Base-by-base conservation (phyloP, 2,888 invertebrate species). In the Malthinus flaveolus region DNA sequence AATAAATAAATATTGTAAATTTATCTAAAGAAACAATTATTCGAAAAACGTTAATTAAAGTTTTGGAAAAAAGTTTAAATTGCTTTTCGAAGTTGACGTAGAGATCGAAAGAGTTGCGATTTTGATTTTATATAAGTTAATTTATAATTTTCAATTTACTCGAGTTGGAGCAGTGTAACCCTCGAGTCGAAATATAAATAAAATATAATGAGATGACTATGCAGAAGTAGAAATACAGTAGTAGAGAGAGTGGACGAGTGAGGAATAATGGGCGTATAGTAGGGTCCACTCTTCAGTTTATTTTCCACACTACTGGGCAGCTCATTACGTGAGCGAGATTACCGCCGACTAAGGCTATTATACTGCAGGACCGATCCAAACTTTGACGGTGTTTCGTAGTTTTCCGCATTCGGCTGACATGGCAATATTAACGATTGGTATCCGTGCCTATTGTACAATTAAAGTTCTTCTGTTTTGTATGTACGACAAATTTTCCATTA, bases 301-400 rank as follows among this genome's bases (percentile, higher is more conserved):
- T 76, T 76, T 76, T 75, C 74, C 74, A 74, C 73, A 69, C 73
- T 72, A 74, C 65, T 72, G 74, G 68, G 58, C 70, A 71, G 71
- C 73, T 75, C 73, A 75, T 75, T 75, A 73, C 68, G 66, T 59
- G 63, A 62, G 66, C 66, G 64, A 65, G 68, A 68, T 63, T 67
- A 65, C 62, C 61, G 61, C 56, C 53, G 56, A 61, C 52, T 61
- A 61, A 61, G 59, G 59, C 61, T 61, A 61, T 63, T 65, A 42
- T 42, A 63, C 61, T 60, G 66, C 66, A 62, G 57, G 64, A 61
- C 64, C 61, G 61, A 65, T 66, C 61, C 62, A 60, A 64, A 63
- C 60, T 62, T 66, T 65, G 49, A 49, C 61, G 46, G 47, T 60
- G 57, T 61, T 51, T 65, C 53, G 61, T 58, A 58, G 61, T 62